These are phyloP conservation scores for Odontophorus gujanensis DNA, from an alignment of 2,113 vertebrate species.

Conservation along the genomic window DNA sequence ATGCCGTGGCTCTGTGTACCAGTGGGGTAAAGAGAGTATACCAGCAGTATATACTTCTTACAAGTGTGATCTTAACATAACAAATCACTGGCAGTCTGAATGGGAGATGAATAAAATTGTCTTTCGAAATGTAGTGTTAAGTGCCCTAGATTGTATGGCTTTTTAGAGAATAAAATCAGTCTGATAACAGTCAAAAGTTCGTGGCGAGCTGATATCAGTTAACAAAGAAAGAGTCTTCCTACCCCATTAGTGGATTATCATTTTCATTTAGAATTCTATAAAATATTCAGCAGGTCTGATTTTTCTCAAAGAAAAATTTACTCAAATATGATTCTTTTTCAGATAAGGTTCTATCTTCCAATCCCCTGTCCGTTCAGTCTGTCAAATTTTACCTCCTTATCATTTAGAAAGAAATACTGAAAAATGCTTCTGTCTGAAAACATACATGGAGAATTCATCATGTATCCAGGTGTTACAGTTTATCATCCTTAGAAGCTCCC, in stretches of 20 bases:
- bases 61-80: background rate
- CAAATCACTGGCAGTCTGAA: background rate
- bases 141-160: background rate
- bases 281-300: background rate
- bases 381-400: background rate
- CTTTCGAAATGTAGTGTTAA: background rate
- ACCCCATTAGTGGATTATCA: background rate
- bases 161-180: slow-evolving; percentile 16
- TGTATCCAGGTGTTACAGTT: background rate
- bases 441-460: background rate
- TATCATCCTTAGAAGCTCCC: background rate
- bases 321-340: background rate
- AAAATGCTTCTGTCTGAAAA: background rate
- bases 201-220: background rate
- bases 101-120: background rate
- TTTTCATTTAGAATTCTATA: slow-evolving; percentile 8
- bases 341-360: background rate
- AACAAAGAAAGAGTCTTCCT: background rate
- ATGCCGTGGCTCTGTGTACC: background rate
- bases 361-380: background rate
- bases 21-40: background rate
- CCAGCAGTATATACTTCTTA: background rate
- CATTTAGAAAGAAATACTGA: background rate
- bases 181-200: slow-evolving; percentile 3
- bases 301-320: background rate